phyloP scores from a whole-genome alignment of 1,140 invertebrate species.

The Brachionus rubens region DNA sequence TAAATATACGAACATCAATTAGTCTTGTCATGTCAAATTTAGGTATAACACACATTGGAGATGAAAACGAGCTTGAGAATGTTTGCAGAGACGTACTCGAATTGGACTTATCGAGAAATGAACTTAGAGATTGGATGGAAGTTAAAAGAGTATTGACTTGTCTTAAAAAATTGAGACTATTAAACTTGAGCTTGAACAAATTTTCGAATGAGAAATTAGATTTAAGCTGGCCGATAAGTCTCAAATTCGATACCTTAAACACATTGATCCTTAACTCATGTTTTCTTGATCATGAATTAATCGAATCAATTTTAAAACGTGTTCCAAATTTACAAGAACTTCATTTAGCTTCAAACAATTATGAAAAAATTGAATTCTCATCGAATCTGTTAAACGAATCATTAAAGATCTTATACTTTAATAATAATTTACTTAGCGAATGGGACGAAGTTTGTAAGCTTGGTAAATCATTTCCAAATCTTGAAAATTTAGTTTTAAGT shows the following conservation, averaged over 20 bases:
- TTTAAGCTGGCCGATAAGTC: background rate
- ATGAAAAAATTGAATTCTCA: slow-evolving; percentile 69
- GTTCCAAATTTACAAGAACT: slow-evolving; percentile 72
- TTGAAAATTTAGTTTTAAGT: slow-evolving; percentile 77
- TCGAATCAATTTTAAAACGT: slow-evolving; percentile 18
- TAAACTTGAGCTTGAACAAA: slow-evolving; percentile 45
- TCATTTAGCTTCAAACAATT: slow-evolving; percentile 78
- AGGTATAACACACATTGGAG: slow-evolving; percentile 77
- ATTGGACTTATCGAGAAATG: slow-evolving; percentile 83
- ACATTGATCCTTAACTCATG: slow-evolving; percentile 46
- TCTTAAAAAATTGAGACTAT: slow-evolving; percentile 26
- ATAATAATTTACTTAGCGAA: slow-evolving; percentile 70
- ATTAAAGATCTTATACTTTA: slow-evolving; percentile 67
- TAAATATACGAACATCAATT: slow-evolving; percentile 63
- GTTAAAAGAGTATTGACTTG: background rate
- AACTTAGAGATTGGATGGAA: slow-evolving; percentile 77
- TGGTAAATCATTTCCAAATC: slow-evolving; percentile 71
- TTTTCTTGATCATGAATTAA: slow-evolving; percentile 20
- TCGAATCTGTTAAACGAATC: slow-evolving; percentile 63
- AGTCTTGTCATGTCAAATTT: slow-evolving; percentile 82
- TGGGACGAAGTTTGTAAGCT: slow-evolving; percentile 79
- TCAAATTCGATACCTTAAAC: background rate
- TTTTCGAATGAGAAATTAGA: background rate
- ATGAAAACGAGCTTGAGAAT: slow-evolving; percentile 70
- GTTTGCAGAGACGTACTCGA: slow-evolving; percentile 81